Percentiles rank a stretch among this genome's conserved stretches.
Evolutionary conservation across 1,140 invertebrate species (phyloP).

Genomic region (Tachypleus tridentatus): DNA sequence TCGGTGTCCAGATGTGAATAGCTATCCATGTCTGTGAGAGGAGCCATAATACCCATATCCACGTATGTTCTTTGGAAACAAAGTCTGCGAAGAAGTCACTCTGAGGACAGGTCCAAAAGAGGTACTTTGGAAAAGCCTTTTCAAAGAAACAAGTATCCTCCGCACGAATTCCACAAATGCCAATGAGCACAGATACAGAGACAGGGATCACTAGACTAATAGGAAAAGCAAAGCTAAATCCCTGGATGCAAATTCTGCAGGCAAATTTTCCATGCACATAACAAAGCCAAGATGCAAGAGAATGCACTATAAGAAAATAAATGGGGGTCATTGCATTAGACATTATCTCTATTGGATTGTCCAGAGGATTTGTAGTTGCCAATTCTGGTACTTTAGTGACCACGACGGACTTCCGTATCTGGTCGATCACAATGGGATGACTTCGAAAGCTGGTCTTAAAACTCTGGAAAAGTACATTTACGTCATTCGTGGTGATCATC

Average conservation of each 20-base stretch:
- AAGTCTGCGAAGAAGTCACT: conserved; percentile 42
- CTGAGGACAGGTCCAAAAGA: conserved; percentile 70
- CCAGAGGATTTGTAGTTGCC: conserved; percentile 13
- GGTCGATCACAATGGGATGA: conserved; percentile 4
- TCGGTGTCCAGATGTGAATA: conserved; percentile 91
- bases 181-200: conserved; percentile 42
- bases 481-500: conserved; percentile 55
- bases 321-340: conserved; percentile 1
- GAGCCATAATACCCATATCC: conserved; percentile 85
- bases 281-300: conserved; percentile 66
- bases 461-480: conserved; percentile 30
- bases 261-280: conserved; percentile 88
- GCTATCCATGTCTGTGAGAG: conserved; percentile 90
- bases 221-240: conserved; percentile 36
- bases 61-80: conserved; percentile 30
- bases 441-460: background rate
- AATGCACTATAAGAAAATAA: conserved; percentile 56
- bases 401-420: background rate
- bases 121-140: conserved; percentile 66
- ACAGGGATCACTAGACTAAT: conserved; percentile 33
- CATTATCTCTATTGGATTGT: conserved; percentile 5
- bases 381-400: background rate
- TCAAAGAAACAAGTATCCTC: conserved; percentile 78
- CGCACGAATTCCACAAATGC: conserved; percentile 71
- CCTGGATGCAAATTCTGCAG: conserved; percentile 90